Evolutionary conservation across 2,797 vertebrate species (phyloP).

Genomic region (Poeciliopsis infans): DNA sequence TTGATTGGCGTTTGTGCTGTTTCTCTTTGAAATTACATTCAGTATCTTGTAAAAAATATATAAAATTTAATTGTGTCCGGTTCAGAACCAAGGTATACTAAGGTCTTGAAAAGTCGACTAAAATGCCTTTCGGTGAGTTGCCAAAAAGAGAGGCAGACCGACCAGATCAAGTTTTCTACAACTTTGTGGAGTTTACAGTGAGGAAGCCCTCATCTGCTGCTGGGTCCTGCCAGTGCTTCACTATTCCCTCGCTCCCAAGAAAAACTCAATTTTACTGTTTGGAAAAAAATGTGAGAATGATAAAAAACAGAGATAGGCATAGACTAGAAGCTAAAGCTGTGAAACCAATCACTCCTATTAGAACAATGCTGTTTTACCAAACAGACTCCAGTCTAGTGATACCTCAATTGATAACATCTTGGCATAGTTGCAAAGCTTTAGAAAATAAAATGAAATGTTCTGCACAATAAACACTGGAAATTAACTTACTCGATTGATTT

Average conservation of each 20-base stretch:
- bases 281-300: background rate
- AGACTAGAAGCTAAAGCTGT: background rate
- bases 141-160: background rate
- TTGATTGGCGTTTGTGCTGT: background rate
- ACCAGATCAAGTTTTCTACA: background rate
- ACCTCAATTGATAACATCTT: background rate
- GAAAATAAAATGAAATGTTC: background rate
- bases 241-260: background rate
- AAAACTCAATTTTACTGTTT: background rate
- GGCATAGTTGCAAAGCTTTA: background rate
- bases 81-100: background rate
- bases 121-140: background rate
- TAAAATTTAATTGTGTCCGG: background rate
- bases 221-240: background rate
- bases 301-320: background rate
- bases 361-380: background rate
- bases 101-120: background rate
- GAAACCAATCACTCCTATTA: background rate
- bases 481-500: background rate
- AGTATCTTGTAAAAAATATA: background rate
- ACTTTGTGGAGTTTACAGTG: background rate
- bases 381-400: background rate
- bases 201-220: background rate
- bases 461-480: background rate
- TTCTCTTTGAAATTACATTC: background rate